A percentile compares a stretch with the other conserved stretches of the same genome.
These are phyloP conservation scores for Aphidoletes aphidimyza DNA, from an alignment of 2,888 invertebrate species.

Conservation along the genomic window DNA sequence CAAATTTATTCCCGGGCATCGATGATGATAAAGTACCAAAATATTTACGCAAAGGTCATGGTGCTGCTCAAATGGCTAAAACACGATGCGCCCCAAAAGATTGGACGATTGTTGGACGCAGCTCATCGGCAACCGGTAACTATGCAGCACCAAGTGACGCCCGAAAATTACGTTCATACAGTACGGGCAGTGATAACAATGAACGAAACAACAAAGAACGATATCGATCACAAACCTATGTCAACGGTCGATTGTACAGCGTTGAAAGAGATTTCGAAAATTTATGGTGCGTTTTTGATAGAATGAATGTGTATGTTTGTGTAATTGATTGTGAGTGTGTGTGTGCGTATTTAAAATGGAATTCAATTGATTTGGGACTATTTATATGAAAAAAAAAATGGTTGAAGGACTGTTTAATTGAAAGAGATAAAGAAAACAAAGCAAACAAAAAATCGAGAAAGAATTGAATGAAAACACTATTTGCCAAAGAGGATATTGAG, in stretches of 20 bases:
- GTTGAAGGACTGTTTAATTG: no score
- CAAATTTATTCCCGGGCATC: conserved; percentile 40
- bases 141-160: neutral
- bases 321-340: neutral
- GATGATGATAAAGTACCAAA: conserved; percentile 2
- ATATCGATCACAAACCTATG: conserved; percentile 1
- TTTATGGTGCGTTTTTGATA: conserved; percentile 51
- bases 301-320: neutral
- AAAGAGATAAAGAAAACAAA: no score
- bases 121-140: conserved; percentile 1
- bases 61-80: conserved; percentile 34
- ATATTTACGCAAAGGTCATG: conserved; percentile 46
- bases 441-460: no score
- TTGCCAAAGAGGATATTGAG: no score
- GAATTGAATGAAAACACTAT: no score
- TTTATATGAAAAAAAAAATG: no score
- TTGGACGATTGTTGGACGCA: neutral
- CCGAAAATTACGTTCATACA: neutral
- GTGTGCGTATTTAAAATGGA: neutral
- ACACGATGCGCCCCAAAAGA: neutral
- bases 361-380: no score
- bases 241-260: conserved; percentile 4
- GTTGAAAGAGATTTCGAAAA: conserved; percentile 54
- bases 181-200: conserved; percentile 39
- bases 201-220: conserved; percentile 8